Evolutionary conservation across 1,140 invertebrate genomes (phyloP).

Genomic region (Sipha flava): DNA sequence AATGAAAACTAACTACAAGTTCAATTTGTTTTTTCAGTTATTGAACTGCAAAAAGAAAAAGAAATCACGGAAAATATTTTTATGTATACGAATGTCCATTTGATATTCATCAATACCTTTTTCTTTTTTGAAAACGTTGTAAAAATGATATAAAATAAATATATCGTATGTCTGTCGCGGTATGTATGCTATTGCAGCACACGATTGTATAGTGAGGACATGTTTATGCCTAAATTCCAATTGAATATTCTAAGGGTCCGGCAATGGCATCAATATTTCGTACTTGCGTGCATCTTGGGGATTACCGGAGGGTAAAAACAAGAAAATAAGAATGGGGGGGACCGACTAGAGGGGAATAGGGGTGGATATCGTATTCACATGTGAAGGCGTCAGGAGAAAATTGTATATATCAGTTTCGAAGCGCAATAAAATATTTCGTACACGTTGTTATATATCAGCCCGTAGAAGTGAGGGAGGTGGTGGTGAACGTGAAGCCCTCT

Average conservation of each 20-base stretch:
- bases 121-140: not conserved
- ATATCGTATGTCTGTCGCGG: not conserved
- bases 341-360: not conserved
- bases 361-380: not conserved
- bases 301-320: constrained; percentile 20
- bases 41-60: not conserved
- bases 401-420: constrained; percentile 28
- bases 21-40: no score
- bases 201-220: not conserved
- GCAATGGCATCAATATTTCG: constrained; percentile 23
- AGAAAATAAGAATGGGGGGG: not conserved
- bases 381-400: constrained; percentile 26
- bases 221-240: constrained; percentile 9
- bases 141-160: not conserved
- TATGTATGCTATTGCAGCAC: not conserved
- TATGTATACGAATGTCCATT: not conserved
- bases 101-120: not conserved
- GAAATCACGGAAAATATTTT: not conserved
- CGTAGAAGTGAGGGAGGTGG: not conserved
- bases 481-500: not conserved
- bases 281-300: not conserved
- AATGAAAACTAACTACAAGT: no score
- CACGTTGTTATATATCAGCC: constrained; percentile 12
- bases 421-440: constrained; percentile 29
- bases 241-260: constrained; percentile 23